phyloP scores from a whole-genome alignment of 2,113 vertebrate genomes.

The Meles meles region DNA sequence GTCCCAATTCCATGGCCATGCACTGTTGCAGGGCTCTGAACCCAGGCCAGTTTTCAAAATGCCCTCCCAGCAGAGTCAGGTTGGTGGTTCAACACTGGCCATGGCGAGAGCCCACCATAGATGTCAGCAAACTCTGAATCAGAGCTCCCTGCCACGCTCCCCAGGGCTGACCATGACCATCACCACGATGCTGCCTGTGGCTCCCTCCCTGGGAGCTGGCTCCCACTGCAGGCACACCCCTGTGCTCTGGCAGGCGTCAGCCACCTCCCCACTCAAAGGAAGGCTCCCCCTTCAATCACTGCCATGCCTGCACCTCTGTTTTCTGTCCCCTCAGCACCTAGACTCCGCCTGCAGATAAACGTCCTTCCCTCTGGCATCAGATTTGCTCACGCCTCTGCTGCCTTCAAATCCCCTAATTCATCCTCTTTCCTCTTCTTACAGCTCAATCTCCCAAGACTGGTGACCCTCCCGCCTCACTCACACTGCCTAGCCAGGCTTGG shows the following conservation, averaged over 20 bases:
- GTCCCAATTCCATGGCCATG: not conserved
- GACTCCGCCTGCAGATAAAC: rapidly evolving
- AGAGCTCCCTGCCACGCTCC: not conserved
- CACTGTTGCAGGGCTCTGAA: not conserved
- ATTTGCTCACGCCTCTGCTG: not conserved
- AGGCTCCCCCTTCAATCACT: not conserved
- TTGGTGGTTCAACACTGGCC: not conserved
- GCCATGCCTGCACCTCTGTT: too few species aligned
- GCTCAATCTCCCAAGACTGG: not conserved
- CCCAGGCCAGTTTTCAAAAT: not conserved
- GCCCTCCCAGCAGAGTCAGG: not conserved
- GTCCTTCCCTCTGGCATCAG: not conserved
- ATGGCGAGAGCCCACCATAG: rapidly evolving
- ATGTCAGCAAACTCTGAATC: not conserved
- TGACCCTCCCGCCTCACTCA: rapidly evolving
- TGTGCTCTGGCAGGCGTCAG: not conserved
- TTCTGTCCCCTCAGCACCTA: too few species aligned
- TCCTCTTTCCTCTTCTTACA: not conserved
- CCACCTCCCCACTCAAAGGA: not conserved
- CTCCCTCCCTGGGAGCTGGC: not conserved
- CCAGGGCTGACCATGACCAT: not conserved
- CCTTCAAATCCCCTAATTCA: not conserved
- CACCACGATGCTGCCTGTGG: rapidly evolving
- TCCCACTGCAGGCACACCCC: not conserved
- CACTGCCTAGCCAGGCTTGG: not conserved